phyloP scores from a whole-genome alignment of 2,797 vertebrate species.

The Cottoperca gobio region DNA sequence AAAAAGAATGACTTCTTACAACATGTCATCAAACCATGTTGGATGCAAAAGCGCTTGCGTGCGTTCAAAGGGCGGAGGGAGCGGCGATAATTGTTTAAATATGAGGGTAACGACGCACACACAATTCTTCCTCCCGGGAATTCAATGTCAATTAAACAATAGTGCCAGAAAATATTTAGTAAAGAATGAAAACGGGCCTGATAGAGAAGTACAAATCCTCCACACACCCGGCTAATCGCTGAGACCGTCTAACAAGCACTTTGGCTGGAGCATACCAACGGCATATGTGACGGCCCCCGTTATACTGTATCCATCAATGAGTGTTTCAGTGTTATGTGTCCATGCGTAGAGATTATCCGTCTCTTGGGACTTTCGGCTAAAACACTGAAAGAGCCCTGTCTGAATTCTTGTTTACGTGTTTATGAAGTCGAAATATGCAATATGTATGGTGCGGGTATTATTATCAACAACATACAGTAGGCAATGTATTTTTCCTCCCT shows the following conservation, averaged over 20 bases:
- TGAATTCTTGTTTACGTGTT: neutral
- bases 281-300: neutral
- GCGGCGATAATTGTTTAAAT: neutral
- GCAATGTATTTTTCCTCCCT: neutral
- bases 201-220: neutral
- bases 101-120: neutral
- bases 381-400: neutral
- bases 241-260: neutral
- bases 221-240: neutral
- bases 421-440: slow-evolving; percentile 2
- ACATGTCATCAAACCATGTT: neutral
- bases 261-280: neutral
- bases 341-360: neutral
- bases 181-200: neutral
- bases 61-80: neutral
- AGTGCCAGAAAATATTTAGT: no score
- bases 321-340: neutral
- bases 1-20: neutral
- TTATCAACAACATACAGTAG: neutral
- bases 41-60: neutral
- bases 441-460: neutral
- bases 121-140: neutral
- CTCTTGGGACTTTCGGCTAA: neutral
- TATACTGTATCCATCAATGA: neutral
- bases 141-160: neutral